Conservation (phyloP, 2,113 vertebrate genomes). For the Empidonax alnorum region DNA sequence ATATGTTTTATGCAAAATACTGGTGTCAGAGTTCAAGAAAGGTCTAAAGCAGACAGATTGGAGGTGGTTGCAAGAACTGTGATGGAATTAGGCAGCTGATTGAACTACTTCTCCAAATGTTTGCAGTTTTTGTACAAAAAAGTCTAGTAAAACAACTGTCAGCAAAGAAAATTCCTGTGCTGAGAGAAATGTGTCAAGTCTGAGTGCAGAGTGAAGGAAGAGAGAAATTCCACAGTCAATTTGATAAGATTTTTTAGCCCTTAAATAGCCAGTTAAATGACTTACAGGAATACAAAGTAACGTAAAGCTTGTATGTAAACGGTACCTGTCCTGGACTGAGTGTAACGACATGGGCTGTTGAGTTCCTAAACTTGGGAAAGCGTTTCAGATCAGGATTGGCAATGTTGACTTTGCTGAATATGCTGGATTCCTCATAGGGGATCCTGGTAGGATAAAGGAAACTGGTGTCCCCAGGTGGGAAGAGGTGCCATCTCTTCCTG, state of each 20-base stretch:
- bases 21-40: constrained; percentile 4
- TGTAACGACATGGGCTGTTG: constrained; percentile 80
- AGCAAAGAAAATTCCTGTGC: not conserved
- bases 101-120: not conserved
- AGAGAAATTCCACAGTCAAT: not conserved
- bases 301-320: not conserved
- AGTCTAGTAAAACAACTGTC: not conserved
- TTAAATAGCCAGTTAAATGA: not conserved
- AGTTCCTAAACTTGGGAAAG: constrained; percentile 81
- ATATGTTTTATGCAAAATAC: not conserved
- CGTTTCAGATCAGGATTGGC: constrained; percentile 82
- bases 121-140: not conserved
- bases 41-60: not conserved
- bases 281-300: not conserved
- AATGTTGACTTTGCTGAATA: constrained; percentile 92
- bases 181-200: not conserved
- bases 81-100: not conserved
- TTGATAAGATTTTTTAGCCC: not conserved
- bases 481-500: constrained; percentile 96
- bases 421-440: constrained; percentile 96
- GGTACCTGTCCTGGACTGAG: constrained; percentile 92
- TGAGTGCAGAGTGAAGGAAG: not conserved
- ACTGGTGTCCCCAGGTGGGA: constrained; percentile 87
- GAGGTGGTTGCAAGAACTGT: not conserved
- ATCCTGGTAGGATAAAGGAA: constrained; percentile 93